These are phyloP conservation scores for Dendroctonus ponderosae DNA, from an alignment of 1,140 invertebrate genomes.

Conservation along the genomic window DNA sequence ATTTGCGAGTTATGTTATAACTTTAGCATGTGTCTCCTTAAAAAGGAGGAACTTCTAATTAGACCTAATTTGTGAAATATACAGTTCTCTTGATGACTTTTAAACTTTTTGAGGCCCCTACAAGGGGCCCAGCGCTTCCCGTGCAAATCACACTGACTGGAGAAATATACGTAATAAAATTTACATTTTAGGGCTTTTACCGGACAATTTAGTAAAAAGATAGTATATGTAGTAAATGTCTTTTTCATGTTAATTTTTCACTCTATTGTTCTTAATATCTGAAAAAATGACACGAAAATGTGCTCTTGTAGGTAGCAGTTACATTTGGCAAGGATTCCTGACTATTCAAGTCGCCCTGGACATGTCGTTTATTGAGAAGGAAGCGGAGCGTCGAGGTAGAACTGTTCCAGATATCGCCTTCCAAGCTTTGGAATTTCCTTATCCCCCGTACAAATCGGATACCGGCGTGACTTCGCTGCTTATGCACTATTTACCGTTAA, in stretches of 20 bases:
- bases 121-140: too few species aligned
- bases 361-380: slow-evolving; percentile 41
- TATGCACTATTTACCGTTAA: slow-evolving; percentile 40
- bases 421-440: slow-evolving; percentile 44
- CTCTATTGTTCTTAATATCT: slow-evolving; percentile 10
- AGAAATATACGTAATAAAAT: too few species aligned
- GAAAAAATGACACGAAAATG: not conserved
- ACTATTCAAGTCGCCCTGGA: slow-evolving; percentile 44
- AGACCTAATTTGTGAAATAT: too few species aligned
- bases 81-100: too few species aligned
- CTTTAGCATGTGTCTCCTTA: too few species aligned
- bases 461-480: slow-evolving; percentile 39
- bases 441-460: slow-evolving; percentile 45
- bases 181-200: too few species aligned
- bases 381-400: slow-evolving; percentile 2
- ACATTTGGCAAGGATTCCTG: slow-evolving; percentile 43
- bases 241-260: slow-evolving; percentile 1
- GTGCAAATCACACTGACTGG: too few species aligned
- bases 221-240: too few species aligned
- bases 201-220: too few species aligned
- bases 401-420: slow-evolving; percentile 27
- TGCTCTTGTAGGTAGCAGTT: slow-evolving; percentile 32
- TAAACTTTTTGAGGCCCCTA: too few species aligned
- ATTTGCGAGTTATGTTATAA: too few species aligned
- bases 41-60: too few species aligned